These are phyloP conservation scores for Tetranychus cinnabarinus DNA, from an alignment of 1,140 invertebrate species.

Conservation along the genomic window DNA sequence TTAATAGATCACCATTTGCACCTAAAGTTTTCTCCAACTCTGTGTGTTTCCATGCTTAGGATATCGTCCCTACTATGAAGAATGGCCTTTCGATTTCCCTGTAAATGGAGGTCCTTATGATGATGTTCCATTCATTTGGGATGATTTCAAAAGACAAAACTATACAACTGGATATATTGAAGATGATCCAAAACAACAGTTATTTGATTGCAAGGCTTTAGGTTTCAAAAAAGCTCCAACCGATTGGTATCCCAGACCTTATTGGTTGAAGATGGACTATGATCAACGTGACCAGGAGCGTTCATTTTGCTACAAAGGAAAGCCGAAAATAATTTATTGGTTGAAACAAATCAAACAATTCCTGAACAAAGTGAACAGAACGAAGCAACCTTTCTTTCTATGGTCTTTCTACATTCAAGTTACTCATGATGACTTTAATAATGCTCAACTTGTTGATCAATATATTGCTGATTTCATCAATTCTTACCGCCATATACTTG, in stretches of 20 bases:
- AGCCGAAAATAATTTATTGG: slow-evolving; percentile 11
- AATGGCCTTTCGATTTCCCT: not conserved
- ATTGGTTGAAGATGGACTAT: slow-evolving; percentile 20
- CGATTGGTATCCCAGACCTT: slow-evolving; percentile 54
- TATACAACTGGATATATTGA: slow-evolving; percentile 55
- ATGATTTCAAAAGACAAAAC: slow-evolving; percentile 28
- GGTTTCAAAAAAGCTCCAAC: slow-evolving; percentile 51
- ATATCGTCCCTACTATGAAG: not conserved
- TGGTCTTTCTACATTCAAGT: not conserved
- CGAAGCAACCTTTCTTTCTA: slow-evolving; percentile 12
- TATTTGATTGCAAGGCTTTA: slow-evolving; percentile 40
- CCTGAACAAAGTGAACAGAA: slow-evolving; percentile 11
- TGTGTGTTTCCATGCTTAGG: not conserved
- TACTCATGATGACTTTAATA: not conserved
- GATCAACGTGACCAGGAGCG: slow-evolving; percentile 5
- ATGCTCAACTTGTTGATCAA: not conserved
- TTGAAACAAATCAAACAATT: slow-evolving; percentile 15
- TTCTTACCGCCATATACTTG: not conserved
- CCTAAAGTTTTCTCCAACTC: not conserved
- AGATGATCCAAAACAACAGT: slow-evolving; percentile 42
- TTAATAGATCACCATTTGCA: not conserved
- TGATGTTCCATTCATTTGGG: slow-evolving; percentile 16
- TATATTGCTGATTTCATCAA: slow-evolving; percentile 1
- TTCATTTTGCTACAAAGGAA: slow-evolving; percentile 4
- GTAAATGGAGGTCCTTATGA: not conserved